Conservation (phyloP, 2,797 vertebrate genomes). For the Morus bassanus region DNA sequence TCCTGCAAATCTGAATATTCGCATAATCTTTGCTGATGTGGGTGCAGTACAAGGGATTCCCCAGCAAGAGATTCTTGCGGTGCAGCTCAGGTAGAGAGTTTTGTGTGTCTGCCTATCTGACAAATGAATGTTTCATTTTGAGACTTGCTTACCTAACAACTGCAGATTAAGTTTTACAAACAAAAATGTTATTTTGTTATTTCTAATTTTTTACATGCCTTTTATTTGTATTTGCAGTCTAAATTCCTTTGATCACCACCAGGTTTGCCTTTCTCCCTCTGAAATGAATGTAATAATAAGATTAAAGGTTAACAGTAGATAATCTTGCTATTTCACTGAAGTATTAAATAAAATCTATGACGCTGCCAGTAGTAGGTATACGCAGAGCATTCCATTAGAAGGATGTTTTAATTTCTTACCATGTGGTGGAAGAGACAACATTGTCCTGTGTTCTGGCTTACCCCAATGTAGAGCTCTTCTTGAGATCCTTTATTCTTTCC, state of each 20-base stretch:
- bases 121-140: neutral
- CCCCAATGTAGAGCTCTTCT: neutral
- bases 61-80: slow-evolving; percentile 78
- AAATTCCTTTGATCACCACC: neutral
- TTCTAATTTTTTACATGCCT: neutral
- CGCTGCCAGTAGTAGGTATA: neutral
- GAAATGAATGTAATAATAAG: neutral
- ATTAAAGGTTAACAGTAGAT: neutral
- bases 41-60: slow-evolving; percentile 77
- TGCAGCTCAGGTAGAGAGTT: slow-evolving; percentile 82
- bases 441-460: neutral
- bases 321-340: neutral
- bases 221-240: neutral
- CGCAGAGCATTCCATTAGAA: neutral
- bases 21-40: slow-evolving; percentile 74
- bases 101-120: neutral
- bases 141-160: neutral
- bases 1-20: slow-evolving; percentile 82
- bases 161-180: neutral
- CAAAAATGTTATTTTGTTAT: neutral
- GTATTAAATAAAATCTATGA: neutral
- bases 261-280: neutral
- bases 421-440: neutral
- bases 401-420: neutral
- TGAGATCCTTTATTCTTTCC: neutral